A percentile compares a stretch with the other conserved stretches of the same genome.
Evolutionary conservation across 2,113 vertebrate species (phyloP).

Genomic region (Oryzias woworae): DNA sequence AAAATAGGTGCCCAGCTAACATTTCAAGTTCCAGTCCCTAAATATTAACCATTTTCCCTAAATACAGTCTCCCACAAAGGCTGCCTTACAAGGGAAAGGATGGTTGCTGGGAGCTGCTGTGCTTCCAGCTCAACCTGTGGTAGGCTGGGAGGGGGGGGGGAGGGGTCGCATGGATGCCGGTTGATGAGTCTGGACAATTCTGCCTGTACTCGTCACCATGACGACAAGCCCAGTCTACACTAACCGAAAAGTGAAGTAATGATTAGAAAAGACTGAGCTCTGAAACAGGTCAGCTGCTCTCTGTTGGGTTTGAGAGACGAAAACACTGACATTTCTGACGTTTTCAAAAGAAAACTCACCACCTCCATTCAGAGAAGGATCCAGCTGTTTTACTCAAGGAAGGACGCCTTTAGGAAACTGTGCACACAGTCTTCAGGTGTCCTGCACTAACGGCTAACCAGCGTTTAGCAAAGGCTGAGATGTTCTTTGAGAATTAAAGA

Average conservation of each 20-base stretch:
- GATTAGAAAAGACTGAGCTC: neutral
- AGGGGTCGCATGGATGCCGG: constrained; percentile 47
- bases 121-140: constrained; percentile 36
- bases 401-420: neutral
- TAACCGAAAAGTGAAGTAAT: neutral
- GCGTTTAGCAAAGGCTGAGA: constrained; percentile 32
- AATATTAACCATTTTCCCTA: constrained; percentile 82
- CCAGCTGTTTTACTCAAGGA: no score
- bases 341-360: neutral
- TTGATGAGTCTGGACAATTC: constrained; percentile 47
- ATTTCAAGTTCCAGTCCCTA: constrained; percentile 80
- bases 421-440: constrained; percentile 3
- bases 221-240: constrained; percentile 4
- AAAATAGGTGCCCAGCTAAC: constrained; percentile 79
- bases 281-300: neutral
- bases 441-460: neutral
- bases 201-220: constrained; percentile 19
- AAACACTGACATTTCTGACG: no score
- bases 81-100: constrained; percentile 79
- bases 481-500: constrained; percentile 51
- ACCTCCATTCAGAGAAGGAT: no score
- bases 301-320: neutral
- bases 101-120: constrained; percentile 64
- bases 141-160: constrained; percentile 13
- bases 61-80: constrained; percentile 81